A percentile compares a stretch with the other conserved stretches of the same genome.
Evolutionary conservation across 2,113 vertebrate genomes (phyloP).

Genomic region (Etia nguti): DNA sequence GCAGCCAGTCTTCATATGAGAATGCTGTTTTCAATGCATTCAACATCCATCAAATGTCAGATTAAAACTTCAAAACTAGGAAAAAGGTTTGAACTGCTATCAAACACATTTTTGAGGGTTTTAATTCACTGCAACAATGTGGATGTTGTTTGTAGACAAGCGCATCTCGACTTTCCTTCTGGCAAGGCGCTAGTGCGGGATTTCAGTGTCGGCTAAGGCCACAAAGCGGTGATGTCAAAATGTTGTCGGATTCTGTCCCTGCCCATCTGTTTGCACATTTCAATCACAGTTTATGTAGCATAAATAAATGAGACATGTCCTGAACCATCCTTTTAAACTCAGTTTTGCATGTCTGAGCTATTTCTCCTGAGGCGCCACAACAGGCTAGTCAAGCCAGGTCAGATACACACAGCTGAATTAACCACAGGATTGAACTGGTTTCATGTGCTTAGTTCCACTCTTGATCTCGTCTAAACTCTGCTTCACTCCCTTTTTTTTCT

Average conservation of each 20-base stretch:
- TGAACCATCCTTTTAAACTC: background rate
- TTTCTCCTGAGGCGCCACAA: background rate
- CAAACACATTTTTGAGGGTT: background rate
- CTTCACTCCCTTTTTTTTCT: background rate
- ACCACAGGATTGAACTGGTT: background rate
- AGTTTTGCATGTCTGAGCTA: background rate
- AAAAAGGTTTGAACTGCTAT: background rate
- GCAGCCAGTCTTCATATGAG: background rate
- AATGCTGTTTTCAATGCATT: background rate
- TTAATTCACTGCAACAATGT: conserved; percentile 10
- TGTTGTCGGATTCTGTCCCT: background rate
- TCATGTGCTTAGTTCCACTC: background rate
- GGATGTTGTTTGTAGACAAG: background rate
- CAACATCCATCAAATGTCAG: background rate
- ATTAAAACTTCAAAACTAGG: background rate
- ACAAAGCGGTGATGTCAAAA: background rate
- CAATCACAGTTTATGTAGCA: background rate
- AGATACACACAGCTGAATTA: background rate
- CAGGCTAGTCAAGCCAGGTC: background rate
- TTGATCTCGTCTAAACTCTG: background rate
- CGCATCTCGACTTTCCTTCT: background rate
- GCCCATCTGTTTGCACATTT: background rate
- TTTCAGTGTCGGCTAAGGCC: background rate
- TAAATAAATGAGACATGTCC: background rate
- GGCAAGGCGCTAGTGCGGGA: background rate